A percentile compares a stretch with the other conserved stretches of the same genome.
Evolutionary conservation across 2,888 invertebrate species (phyloP).

Genomic region (Hecatera dysodea): DNA sequence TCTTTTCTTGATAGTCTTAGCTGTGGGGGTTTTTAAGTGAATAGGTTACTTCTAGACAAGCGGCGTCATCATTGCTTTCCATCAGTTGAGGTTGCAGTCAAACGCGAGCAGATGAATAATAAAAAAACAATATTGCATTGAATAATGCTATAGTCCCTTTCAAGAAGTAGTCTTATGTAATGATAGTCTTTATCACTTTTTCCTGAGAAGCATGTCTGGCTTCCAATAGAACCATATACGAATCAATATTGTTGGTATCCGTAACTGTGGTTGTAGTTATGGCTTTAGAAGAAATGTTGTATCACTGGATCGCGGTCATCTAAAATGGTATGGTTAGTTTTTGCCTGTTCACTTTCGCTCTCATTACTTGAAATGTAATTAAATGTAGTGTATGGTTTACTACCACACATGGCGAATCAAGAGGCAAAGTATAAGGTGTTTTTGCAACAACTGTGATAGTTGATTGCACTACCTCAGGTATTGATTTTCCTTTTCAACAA

Average conservation of each 20-base stretch:
- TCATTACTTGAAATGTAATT: constrained; percentile 6
- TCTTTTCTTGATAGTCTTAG: no score
- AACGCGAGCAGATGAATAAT: no score
- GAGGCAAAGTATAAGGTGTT: background rate
- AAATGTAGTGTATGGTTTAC: background rate
- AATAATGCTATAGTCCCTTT: no score
- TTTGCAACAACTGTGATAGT: background rate
- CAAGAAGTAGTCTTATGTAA: no score
- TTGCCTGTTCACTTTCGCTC: constrained; percentile 21
- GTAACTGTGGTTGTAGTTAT: background rate
- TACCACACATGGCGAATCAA: no score
- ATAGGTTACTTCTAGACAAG: no score
- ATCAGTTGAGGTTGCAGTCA: no score
- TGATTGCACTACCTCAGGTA: background rate
- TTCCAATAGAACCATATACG: background rate
- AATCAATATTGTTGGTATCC: background rate
- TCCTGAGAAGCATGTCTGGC: background rate
- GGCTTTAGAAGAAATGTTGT: constrained; percentile 25
- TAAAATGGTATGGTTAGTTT: constrained; percentile 8
- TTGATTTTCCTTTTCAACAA: background rate
- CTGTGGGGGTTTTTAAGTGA: no score
- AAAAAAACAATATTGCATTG: no score
- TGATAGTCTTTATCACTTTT: background rate
- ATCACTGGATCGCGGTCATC: background rate
- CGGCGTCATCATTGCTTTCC: no score